Evolutionary conservation across 2,888 invertebrate species (phyloP), one percentile per base, ranked within the genome.

Genomic region (Drosophila recens): DNA sequence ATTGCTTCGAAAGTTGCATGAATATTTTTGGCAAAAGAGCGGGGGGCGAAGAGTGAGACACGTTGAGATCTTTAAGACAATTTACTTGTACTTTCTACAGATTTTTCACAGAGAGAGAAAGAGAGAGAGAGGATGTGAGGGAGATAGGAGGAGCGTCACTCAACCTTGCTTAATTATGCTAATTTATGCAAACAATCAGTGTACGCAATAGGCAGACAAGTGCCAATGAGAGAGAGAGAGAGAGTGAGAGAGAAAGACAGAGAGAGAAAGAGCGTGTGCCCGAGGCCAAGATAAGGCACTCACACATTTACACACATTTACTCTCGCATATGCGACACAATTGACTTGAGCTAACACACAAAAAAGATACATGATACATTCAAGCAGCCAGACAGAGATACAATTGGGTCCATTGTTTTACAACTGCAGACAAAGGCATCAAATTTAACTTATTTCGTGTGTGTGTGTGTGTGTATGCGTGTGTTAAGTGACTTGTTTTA

Each of bases 161-260:
- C 65, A 74, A 76, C 76, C 71, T 71, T 72, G 89, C 77, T 84
- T 87, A 84, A 84, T 89, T 84, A 89, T 89, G 87, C 72, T 87
- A 84, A 84, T 89, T 89, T 84, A 84, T 84, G 82, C 87, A 79
- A 89, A 89, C 89, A 84, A 84, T 84, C 89, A 79, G 87, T 72
- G 89, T 72, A 71, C 70, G 80, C 82, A 83, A 83, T 83, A 80
- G 82, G 82, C 89, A 76, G 85, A 87, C 82, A 89, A 89, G 87
- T 79, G 87, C 48, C 89, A 84, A 74, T 70, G 59, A 67, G 33
- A 13, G 13, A 43, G 6, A 13, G 13, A 43, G 11, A 20, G 36
- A 36, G 45, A 43, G 66, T 46, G 59, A 30, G 40, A 57, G n/a
- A 42, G 46, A 52, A 43, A 34, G 52, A 54, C n/a, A 36, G 27